A percentile compares a stretch with the other conserved stretches of the same genome.
phyloP scores from a whole-genome alignment of 2,113 vertebrate species.

The Proterorhinus semilunaris region DNA sequence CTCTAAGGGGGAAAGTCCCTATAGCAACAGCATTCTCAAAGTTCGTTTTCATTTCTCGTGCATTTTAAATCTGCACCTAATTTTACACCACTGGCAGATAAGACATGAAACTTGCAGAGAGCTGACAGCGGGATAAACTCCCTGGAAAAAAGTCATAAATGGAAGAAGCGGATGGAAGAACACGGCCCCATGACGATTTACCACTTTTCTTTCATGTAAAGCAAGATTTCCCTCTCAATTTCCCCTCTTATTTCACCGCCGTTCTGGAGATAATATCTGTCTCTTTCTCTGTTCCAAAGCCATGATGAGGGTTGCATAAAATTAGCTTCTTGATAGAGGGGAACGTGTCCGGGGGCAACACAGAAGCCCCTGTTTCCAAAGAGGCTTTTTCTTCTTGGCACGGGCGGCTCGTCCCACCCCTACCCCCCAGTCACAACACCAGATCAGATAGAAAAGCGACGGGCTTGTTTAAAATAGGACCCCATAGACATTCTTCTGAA shows the following conservation, averaged over 20 bases:
- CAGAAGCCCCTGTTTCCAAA: slow-evolving; percentile 67
- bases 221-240: slow-evolving; percentile 66
- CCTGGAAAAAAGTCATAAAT: slow-evolving; percentile 45
- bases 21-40: neutral
- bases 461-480: slow-evolving; percentile 61
- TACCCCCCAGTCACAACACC: slow-evolving; percentile 53
- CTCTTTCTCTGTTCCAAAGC: slow-evolving; percentile 55
- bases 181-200: slow-evolving; percentile 47
- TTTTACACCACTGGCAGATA: slow-evolving; percentile 7
- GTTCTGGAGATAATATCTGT: slow-evolving; percentile 61
- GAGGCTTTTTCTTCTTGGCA: slow-evolving; percentile 52
- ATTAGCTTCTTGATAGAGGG: slow-evolving; percentile 65
- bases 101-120: slow-evolving; percentile 30
- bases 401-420: slow-evolving; percentile 47
- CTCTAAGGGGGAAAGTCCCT: neutral
- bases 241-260: slow-evolving; percentile 54
- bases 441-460: slow-evolving; percentile 58
- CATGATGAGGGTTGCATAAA: slow-evolving; percentile 69
- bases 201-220: slow-evolving; percentile 46
- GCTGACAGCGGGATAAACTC: slow-evolving; percentile 28
- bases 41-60: neutral
- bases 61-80: neutral
- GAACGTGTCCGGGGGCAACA: slow-evolving; percentile 66
- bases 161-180: slow-evolving; percentile 43
- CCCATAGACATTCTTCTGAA: slow-evolving; percentile 59